phyloP scores from a whole-genome alignment of 2,797 vertebrate species.

The Chaetodon trifasciatus region DNA sequence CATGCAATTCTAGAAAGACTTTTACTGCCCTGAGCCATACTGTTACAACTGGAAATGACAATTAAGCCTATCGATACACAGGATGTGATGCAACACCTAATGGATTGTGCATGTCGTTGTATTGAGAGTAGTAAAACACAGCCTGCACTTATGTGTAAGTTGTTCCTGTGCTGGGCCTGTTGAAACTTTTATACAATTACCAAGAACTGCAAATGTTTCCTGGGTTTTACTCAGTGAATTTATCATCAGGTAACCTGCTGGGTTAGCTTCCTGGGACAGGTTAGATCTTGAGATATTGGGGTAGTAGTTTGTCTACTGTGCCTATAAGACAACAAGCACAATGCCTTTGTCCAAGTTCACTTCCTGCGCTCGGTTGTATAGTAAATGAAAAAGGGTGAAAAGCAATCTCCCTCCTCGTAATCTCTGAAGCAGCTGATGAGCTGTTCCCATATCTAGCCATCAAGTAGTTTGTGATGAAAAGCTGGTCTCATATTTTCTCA shows the following conservation, averaged over 20 bases:
- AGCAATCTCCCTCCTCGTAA: slow-evolving; percentile 30
- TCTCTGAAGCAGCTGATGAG: slow-evolving; percentile 33
- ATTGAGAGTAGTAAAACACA: not conserved
- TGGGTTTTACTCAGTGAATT: not conserved
- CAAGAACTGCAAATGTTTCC: not conserved
- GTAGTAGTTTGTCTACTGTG: not conserved
- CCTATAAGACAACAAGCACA: slow-evolving; percentile 10
- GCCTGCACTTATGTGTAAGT: not conserved
- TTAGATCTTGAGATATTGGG: not conserved
- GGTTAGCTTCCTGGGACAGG: not conserved
- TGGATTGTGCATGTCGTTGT: slow-evolving; percentile 13
- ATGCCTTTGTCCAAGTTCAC: slow-evolving; percentile 7
- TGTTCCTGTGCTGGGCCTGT: not conserved
- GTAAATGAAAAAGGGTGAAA: slow-evolving; percentile 47
- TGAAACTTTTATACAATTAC: not conserved
- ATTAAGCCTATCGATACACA: slow-evolving; percentile 39
- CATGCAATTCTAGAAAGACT: not conserved
- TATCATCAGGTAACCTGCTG: not conserved
- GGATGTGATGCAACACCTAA: slow-evolving; percentile 37
- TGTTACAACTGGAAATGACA: slow-evolving; percentile 10
- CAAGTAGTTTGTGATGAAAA: slow-evolving; percentile 73
- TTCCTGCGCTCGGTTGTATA: not conserved
- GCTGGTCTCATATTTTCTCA: slow-evolving; percentile 42
- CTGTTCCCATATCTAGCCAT: slow-evolving; percentile 23
- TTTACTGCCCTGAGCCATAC: not conserved